These are phyloP conservation scores for Phyllostomus discolor DNA, from an alignment of 2,113 vertebrate genomes.

Conservation along the genomic window DNA sequence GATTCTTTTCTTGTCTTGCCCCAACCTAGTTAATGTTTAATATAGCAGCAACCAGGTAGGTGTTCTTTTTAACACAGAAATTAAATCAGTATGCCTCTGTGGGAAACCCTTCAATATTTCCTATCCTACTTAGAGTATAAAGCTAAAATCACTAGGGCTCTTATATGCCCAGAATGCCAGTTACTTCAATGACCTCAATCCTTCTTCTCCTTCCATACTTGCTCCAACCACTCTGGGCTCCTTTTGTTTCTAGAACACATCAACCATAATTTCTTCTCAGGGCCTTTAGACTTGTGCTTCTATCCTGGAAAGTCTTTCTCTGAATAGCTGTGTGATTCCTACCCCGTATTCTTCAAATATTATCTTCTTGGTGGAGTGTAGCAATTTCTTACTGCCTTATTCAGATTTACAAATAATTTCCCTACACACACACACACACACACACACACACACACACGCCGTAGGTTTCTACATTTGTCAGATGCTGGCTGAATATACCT, in stretches of 20 bases:
- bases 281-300: not conserved
- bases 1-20: not conserved
- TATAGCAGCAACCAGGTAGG: not conserved
- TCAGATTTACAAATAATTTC: not conserved
- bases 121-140: not conserved
- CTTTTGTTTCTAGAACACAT: not conserved
- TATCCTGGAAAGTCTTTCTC: not conserved
- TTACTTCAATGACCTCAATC: not conserved
- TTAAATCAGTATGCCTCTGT: not conserved
- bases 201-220: not conserved
- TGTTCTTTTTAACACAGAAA: not conserved
- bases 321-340: not conserved
- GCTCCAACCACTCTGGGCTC: accelerated
- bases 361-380: not conserved
- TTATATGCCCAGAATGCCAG: not conserved
- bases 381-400: not conserved
- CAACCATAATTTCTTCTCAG: not conserved
- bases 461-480: not conserved
- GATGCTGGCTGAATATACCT: not conserved
- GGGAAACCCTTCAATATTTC: not conserved
- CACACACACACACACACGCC: no score
- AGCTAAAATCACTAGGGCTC: not conserved
- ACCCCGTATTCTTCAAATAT: not conserved
- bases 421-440: accelerated
- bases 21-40: not conserved